These are phyloP conservation scores for Hypomecis atomaria DNA, from an alignment of 2,888 invertebrate species.

Conservation along the genomic window DNA sequence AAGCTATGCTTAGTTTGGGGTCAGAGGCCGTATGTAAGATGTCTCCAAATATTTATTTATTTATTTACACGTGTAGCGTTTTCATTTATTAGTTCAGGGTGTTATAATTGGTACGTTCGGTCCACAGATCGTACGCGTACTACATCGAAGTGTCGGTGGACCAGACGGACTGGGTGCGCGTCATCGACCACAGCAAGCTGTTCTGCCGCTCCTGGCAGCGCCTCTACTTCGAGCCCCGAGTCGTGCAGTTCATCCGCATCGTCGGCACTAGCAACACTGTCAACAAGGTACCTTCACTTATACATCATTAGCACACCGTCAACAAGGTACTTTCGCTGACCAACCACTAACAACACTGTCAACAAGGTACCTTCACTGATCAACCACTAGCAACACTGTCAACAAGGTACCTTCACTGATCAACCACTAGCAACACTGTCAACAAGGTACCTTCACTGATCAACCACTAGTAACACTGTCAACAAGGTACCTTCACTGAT, in stretches of 20 bases:
- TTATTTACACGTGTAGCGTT: too few species aligned
- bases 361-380: too few species aligned
- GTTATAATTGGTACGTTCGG: neutral
- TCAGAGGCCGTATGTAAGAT: too few species aligned
- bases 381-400: too few species aligned
- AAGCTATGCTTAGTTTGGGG: too few species aligned
- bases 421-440: too few species aligned
- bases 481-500: too few species aligned
- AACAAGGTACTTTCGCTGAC: neutral
- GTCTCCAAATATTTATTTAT: too few species aligned
- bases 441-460: too few species aligned
- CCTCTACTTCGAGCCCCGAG: constrained; percentile 95
- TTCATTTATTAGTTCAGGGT: neutral
- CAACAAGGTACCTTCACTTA: constrained; percentile 87
- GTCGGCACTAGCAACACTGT: constrained; percentile 98
- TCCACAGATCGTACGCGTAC: constrained; percentile 92
- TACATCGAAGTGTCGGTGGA: constrained; percentile 97
- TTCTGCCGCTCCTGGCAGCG: constrained; percentile 98
- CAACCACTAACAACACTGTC: neutral
- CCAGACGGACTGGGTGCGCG: constrained; percentile 96
- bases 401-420: too few species aligned
- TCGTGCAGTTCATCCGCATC: constrained; percentile 92
- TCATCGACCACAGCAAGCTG: constrained; percentile 96
- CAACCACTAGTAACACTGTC: too few species aligned
- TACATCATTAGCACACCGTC: neutral